Conservation (phyloP, 2,797 vertebrate species). For the Sebastolobus alascanus region DNA sequence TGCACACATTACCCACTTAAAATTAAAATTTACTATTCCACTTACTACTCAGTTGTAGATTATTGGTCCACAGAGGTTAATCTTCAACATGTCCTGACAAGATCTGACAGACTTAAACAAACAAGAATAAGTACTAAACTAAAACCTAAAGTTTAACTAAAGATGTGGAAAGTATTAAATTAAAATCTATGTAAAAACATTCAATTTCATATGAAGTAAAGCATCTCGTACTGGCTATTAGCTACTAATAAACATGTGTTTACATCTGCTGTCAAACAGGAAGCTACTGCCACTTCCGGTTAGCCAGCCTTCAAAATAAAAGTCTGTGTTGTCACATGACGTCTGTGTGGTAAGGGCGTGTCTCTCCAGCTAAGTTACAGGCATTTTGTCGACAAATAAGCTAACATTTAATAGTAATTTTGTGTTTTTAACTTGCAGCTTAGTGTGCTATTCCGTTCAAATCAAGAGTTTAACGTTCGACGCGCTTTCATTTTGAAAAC, state of each 20-base stretch:
- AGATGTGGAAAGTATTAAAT: background rate
- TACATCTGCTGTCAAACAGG: background rate
- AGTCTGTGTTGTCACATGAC: background rate
- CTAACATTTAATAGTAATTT: background rate
- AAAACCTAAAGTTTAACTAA: background rate
- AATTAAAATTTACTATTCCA: background rate
- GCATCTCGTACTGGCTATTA: background rate
- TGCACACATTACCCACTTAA: background rate
- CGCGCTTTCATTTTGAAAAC: background rate
- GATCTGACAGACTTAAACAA: background rate
- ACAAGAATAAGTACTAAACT: background rate
- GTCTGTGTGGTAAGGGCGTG: background rate
- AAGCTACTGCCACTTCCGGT: background rate
- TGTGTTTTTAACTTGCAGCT: background rate
- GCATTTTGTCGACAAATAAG: background rate
- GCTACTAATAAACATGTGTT: background rate
- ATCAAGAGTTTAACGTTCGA: background rate
- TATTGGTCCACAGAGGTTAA: background rate
- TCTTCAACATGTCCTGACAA: conserved; percentile 27
- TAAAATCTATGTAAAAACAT: background rate
- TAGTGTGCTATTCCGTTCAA: background rate
- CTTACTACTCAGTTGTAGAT: background rate
- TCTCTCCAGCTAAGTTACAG: background rate
- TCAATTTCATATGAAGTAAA: background rate
- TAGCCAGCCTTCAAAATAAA: conserved; percentile 55